These are phyloP conservation scores for Chelmon rostratus DNA, from an alignment of 2,797 vertebrate species.

Conservation along the genomic window DNA sequence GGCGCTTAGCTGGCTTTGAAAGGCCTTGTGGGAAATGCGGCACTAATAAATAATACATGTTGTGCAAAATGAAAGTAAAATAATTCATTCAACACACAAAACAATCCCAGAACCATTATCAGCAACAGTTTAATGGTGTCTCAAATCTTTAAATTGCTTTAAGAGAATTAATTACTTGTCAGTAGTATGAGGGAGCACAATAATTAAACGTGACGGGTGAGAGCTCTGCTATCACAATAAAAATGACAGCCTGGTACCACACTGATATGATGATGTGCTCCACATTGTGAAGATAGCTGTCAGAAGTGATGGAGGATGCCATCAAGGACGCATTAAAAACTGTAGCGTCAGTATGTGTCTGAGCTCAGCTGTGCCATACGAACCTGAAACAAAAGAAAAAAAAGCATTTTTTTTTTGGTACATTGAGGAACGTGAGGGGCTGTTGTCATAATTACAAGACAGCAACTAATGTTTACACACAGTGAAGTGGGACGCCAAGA, in stretches of 20 bases:
- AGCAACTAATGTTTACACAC: conserved; percentile 25
- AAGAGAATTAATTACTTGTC: conserved; percentile 14
- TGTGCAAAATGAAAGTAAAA: background rate
- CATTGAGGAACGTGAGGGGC: background rate
- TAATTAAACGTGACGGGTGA: background rate
- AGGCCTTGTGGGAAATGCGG: background rate
- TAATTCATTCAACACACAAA: background rate
- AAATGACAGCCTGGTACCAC: conserved; percentile 5
- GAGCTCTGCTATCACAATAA: conserved; percentile 6
- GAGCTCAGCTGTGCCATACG: background rate
- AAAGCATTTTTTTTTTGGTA: conserved; percentile 1
- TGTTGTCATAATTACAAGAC: conserved; percentile 8
- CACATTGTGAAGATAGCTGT: conserved; percentile 12
- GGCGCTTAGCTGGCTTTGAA: background rate
- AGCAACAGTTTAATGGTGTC: background rate
- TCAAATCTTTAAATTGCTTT: background rate
- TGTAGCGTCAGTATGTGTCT: background rate
- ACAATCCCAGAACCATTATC: background rate
- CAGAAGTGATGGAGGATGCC: conserved; percentile 26
- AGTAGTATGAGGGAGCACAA: conserved; percentile 9
- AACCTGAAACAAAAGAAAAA: conserved; percentile 6
- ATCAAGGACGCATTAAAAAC: conserved; percentile 20
- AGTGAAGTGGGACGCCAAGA: conserved; percentile 25
- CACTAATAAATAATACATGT: background rate
- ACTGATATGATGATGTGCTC: conserved; percentile 21